A percentile compares a stretch with the other conserved stretches of the same genome.
phyloP scores from a whole-genome alignment of 2,888 invertebrate species.

The Limnephilus auricula region DNA sequence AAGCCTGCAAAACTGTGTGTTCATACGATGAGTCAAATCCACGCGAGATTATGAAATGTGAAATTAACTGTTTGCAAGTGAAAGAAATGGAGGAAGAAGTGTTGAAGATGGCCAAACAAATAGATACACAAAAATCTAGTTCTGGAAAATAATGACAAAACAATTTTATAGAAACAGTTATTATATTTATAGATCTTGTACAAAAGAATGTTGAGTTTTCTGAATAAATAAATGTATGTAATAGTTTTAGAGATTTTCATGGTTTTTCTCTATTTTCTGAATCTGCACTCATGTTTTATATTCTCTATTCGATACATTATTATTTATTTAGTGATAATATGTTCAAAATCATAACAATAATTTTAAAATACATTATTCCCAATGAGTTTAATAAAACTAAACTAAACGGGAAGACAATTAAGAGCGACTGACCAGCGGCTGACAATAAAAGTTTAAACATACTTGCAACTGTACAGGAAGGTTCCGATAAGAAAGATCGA shows the following conservation, averaged over 20 bases:
- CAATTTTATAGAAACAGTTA: constrained; percentile 9
- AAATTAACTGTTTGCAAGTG: constrained; percentile 44
- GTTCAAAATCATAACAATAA: too few relatives aligned
- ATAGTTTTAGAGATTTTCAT: constrained; percentile 33
- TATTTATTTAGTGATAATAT: too few relatives aligned
- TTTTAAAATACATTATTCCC: too few relatives aligned
- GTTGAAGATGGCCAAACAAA: constrained; percentile 49
- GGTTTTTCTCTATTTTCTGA: constrained; percentile 23
- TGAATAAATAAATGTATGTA: neutral
- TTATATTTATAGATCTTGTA: neutral
- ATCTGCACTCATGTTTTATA: neutral
- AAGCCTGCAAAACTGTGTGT: constrained; percentile 52
- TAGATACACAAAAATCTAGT: neutral
- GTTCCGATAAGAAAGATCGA: too few relatives aligned
- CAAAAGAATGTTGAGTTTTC: neutral
- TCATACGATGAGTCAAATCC: neutral
- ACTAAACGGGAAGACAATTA: too few relatives aligned
- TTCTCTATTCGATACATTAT: too few relatives aligned
- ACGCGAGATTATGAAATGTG: constrained; percentile 18
- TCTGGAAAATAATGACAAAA: neutral
- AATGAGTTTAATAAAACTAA: too few relatives aligned
- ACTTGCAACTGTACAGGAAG: too few relatives aligned
- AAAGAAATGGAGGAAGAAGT: constrained; percentile 52
- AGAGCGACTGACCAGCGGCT: too few relatives aligned
- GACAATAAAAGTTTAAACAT: too few relatives aligned